These are phyloP conservation scores for Pegoplata infirma DNA, from an alignment of 2,888 invertebrate genomes.

Conservation along the genomic window DNA sequence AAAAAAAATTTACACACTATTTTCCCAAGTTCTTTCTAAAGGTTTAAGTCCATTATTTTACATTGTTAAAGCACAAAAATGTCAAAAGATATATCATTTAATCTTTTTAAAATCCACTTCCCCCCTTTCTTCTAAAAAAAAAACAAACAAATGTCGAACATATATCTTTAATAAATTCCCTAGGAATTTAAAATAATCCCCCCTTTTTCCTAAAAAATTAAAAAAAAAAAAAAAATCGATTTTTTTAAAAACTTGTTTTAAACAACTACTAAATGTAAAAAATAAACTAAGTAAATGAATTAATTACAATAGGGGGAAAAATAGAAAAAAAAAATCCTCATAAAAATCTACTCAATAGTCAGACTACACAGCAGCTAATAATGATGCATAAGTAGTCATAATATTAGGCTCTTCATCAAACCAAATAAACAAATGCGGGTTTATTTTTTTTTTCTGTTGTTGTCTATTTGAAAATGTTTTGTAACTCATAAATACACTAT, in stretches of 20 bases:
- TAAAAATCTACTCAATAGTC: too few species aligned
- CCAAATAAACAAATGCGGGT: conserved; percentile 61
- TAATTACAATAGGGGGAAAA: conserved; percentile 41
- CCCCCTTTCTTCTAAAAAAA: conserved; percentile 3
- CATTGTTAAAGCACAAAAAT: neutral
- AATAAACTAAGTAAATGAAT: conserved; percentile 36
- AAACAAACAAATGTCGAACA: conserved; percentile 37
- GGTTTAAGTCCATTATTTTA: neutral
- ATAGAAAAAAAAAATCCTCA: conserved; percentile 3
- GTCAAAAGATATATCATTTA: neutral
- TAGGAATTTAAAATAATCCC: neutral
- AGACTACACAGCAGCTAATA: conserved; percentile 47
- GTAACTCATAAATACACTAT: conserved; percentile 45
- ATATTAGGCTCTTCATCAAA: conserved; percentile 60
- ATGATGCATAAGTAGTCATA: conserved; percentile 62
- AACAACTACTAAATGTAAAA: conserved; percentile 11
- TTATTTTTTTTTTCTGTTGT: conserved; percentile 22
- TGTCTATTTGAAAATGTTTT: conserved; percentile 10
- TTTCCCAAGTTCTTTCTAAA: neutral
- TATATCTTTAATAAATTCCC: conserved; percentile 34
- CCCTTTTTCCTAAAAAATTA: neutral
- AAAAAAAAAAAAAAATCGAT: neutral
- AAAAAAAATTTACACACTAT: neutral
- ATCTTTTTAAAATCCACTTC: neutral
- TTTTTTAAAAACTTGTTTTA: neutral